Base-by-base conservation (phyloP, 2,888 invertebrate species). In the Campaea margaritaria region DNA sequence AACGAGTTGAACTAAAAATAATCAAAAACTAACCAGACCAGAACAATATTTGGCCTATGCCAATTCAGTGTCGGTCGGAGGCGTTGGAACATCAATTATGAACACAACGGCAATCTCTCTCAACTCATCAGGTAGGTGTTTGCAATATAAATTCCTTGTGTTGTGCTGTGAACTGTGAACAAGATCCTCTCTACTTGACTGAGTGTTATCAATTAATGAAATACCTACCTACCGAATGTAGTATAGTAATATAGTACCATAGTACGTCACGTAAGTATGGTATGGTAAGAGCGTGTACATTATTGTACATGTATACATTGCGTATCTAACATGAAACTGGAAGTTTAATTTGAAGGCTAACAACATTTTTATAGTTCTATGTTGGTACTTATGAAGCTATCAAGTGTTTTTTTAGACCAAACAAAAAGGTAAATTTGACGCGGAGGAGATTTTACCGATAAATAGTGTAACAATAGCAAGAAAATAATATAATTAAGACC, bases 111-210 rank as follows among this genome's bases (percentile, higher is more conserved):
- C 67, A 54, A 64, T 79, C 28, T 76, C 57, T 15, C 46, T 51
- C 11, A 58, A 71, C 65, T 74, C 77, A 52, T 74, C 80, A 76
- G 80, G 82, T 81, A 70, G 41, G 65, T 68, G 21, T 79, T 68
- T 39, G 65, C 54, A 49, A 34, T 58, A 43, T 2, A 27, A 42
- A 36, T 47, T 36, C 15, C 34, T 58, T 60, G 58, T 64, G 70
- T 65, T 65, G 59, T 65, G 45, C 41, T 41, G 50, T 57, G 21
- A 27, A 46, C 34, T 21, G 16, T 48, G 36, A 14, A 16, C n/a
- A 44, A 46, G 3, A 38, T 28, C 34, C 36, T 14, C 31, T 5
- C 11, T 34, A 28, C 12, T 8, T 42, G n/a, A 21, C 8, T 28
- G 34, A n/a, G n/a, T 14, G 39, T 13, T 39, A 39, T 39, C 36